Conservation (phyloP, 2,113 vertebrate genomes). For the Mystacornis crossleyi region DNA sequence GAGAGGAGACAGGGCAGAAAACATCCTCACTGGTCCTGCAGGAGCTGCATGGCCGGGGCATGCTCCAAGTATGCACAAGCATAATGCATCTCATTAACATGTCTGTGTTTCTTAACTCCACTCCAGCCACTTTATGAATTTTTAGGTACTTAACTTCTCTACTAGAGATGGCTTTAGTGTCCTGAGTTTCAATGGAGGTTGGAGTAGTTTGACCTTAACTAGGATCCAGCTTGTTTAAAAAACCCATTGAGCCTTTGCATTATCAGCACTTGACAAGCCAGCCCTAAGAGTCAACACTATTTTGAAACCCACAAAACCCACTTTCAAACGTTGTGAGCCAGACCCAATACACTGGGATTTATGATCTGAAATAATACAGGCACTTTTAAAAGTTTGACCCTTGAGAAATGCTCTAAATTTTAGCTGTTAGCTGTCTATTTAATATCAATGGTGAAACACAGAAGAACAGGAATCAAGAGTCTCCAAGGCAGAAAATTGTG, state of each 20-base stretch:
- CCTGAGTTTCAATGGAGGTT: background rate
- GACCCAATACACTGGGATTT: background rate
- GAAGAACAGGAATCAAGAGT: slow-evolving; percentile 9
- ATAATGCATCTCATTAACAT: background rate
- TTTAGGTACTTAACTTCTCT: background rate
- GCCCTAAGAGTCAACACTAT: background rate
- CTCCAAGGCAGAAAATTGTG: background rate
- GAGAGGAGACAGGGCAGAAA: background rate
- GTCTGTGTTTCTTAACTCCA: background rate
- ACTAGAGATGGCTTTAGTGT: background rate
- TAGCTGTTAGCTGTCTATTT: slow-evolving; percentile 10
- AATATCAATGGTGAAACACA: background rate
- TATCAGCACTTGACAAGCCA: background rate
- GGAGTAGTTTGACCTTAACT: background rate
- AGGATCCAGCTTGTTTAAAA: background rate
- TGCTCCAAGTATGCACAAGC: background rate
- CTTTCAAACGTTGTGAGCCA: background rate
- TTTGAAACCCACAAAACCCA: background rate
- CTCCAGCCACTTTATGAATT: background rate
- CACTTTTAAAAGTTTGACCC: background rate
- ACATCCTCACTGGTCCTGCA: background rate
- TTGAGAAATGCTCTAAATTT: background rate
- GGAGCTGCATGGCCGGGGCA: background rate
- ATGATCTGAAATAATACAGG: background rate
- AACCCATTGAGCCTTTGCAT: background rate